phyloP scores from a whole-genome alignment of 1,140 invertebrate genomes.

The Musca domestica region DNA sequence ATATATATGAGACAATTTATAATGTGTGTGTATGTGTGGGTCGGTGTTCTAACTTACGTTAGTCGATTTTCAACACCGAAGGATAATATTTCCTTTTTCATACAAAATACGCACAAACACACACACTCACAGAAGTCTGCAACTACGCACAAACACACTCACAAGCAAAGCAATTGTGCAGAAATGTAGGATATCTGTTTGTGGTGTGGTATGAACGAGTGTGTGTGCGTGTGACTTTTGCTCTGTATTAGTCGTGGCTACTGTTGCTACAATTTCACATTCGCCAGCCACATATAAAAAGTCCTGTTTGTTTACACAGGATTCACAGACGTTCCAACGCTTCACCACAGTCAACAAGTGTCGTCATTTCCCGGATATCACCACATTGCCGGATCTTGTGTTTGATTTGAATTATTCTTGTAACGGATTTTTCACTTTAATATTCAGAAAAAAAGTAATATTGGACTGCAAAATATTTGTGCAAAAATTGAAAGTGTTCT shows the following conservation, averaged over 20 bases:
- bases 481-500: too few species aligned
- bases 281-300: neutral
- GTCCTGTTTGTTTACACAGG: neutral
- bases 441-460: neutral
- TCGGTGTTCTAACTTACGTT: neutral
- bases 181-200: too few species aligned
- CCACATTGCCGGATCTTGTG: neutral
- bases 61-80: constrained; percentile 4
- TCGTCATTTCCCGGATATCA: constrained; percentile 3
- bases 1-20: too few species aligned
- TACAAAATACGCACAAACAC: too few species aligned
- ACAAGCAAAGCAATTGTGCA: too few species aligned
- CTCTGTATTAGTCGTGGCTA: too few species aligned
- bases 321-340: constrained; percentile 9
- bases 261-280: neutral
- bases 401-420: too few species aligned
- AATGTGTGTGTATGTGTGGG: neutral
- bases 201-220: too few species aligned
- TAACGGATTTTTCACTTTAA: constrained; percentile 7
- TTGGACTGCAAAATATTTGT: too few species aligned
- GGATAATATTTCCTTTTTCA: neutral
- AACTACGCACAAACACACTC: too few species aligned
- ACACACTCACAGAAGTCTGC: too few species aligned
- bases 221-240: too few species aligned
- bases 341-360: constrained; percentile 18